phyloP scores from a whole-genome alignment of 2,888 invertebrate species.

The Pandemis cinnamomeana region DNA sequence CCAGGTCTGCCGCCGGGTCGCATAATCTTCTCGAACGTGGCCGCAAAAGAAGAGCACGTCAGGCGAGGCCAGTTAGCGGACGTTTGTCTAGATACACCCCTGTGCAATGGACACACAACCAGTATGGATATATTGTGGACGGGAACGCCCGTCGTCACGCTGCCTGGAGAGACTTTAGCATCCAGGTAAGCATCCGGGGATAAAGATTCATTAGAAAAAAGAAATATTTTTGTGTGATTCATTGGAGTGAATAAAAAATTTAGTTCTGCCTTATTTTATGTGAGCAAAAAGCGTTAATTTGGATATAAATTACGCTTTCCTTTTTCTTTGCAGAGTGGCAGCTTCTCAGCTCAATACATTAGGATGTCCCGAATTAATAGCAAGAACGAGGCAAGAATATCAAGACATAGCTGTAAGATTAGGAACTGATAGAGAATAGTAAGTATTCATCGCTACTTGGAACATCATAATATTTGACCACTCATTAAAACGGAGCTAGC shows the following conservation, averaged over 20 bases:
- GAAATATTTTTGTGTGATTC: too few relatives aligned
- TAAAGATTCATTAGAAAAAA: too few relatives aligned
- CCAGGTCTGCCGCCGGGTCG: conserved; percentile 89
- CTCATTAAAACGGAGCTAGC: too few relatives aligned
- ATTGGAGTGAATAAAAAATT: too few relatives aligned
- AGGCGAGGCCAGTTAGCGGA: conserved; percentile 98
- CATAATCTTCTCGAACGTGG: conserved; percentile 98
- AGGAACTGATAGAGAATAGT: conserved; percentile 98
- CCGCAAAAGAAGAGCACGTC: conserved; percentile 99
- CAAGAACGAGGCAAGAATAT: conserved; percentile 96
- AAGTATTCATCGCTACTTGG: conserved; percentile 74
- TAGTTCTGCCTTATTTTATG: neutral
- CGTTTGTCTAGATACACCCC: conserved; percentile 98
- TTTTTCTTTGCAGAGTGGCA: conserved; percentile 89
- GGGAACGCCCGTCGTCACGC: conserved; percentile 98
- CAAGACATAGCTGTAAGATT: conserved; percentile 97
- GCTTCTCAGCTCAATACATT: conserved; percentile 98
- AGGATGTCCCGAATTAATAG: conserved; percentile 98
- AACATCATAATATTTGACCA: neutral
- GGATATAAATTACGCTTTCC: conserved; percentile 3
- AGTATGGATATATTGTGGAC: conserved; percentile 99
- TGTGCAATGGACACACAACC: conserved; percentile 99
- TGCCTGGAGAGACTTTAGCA: conserved; percentile 94
- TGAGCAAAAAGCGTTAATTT: neutral
- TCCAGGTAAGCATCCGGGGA: conserved; percentile 81